Evolutionary conservation across 1,140 invertebrate genomes (phyloP), one percentile per base, ranked within the genome.

Genomic region (Sesamia nonagrioides): DNA sequence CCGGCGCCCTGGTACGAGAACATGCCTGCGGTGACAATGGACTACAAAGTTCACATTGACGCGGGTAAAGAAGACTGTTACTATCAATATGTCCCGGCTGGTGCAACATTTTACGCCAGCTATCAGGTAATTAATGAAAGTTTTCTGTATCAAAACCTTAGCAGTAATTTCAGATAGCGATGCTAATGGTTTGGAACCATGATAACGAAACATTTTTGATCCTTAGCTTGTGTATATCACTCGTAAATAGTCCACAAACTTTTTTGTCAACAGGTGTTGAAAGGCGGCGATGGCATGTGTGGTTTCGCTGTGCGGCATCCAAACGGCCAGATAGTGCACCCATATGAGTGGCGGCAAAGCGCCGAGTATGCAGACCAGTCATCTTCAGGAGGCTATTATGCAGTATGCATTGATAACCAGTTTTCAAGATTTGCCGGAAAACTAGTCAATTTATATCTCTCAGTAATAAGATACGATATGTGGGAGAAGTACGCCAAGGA

Each of bases 51-150:
- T 17, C 98, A 98, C 92, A 97, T 99, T 76, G 98, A 99, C 90
- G 97, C 98, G 9, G 98, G 98, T 40, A 99, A 98, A 95, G 98
- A 99, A 93, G 98, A 99, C 86, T 99, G 98, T 95, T 99, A 98
- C 91, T 98, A 97, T 95, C 98, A 99, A 95, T 98, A 97, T 95
- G 98, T 98, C 66, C 97, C 98, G 88, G 97, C 97, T 27, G 98
- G 97, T 63, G 98, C 98, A n/a, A 98, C 98, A 40, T 98, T 99
- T 88, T 99, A 98, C 92, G 98, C 98, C 60, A 98, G 98, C 84
- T 98, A 98, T 95, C 98, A 98, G 96, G 98, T 98, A 96, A 92
- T 90, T 89, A 84, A 68, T 60, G 18, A 33, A 1, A 6, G 8
- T 58, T 77, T 58, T 58, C 61, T 42, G 37, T 75, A 50, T 27